A percentile compares a stretch with the other conserved stretches of the same genome.
These are phyloP conservation scores for Eurystomus gularis DNA, from an alignment of 2,113 vertebrate genomes.

Conservation along the genomic window DNA sequence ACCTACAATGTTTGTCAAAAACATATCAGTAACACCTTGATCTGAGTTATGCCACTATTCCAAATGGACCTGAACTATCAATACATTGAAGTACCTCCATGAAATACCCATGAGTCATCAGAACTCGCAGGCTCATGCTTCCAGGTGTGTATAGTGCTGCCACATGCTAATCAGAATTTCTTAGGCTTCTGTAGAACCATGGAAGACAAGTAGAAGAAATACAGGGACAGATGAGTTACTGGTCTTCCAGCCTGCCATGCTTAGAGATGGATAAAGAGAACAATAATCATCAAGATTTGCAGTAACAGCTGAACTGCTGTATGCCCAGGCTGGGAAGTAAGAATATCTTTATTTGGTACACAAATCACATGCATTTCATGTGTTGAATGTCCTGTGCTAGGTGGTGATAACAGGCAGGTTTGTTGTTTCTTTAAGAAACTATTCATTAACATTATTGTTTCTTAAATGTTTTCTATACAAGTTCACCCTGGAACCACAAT, in stretches of 20 bases:
- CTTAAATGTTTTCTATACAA: background rate
- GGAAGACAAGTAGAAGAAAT: background rate
- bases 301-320: background rate
- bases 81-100: background rate
- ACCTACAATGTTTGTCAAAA: background rate
- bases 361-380: accelerated
- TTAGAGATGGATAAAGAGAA: background rate
- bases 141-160: background rate
- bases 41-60: background rate
- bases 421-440: background rate
- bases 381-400: background rate
- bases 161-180: background rate
- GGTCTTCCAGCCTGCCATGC: background rate
- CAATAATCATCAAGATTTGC: background rate
- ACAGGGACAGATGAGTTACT: background rate
- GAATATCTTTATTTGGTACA: background rate
- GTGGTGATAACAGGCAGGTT: background rate
- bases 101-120: background rate
- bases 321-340: background rate
- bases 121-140: background rate
- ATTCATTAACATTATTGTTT: background rate
- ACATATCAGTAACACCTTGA: background rate
- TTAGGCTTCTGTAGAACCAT: background rate
- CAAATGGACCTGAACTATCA: background rate
- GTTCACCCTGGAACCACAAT: background rate